Base-by-base conservation (phyloP, 2,113 vertebrate species). In the Bufo gargarizans region DNA sequence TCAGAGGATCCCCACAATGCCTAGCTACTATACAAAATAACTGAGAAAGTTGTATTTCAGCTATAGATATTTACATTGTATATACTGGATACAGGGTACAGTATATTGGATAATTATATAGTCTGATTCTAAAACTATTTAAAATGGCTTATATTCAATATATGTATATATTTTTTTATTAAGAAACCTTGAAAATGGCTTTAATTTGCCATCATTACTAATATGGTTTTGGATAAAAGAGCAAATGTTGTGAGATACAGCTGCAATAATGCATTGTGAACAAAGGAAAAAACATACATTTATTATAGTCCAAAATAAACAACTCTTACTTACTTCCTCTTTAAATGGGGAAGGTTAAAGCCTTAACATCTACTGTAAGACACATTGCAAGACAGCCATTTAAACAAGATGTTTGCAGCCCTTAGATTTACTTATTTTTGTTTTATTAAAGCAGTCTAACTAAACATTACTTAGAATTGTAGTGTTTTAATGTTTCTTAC, bases 231-330 rank as follows among this genome's bases (percentile, higher is more conserved):
- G 10, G 49, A 50, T 69, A 49, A 69, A 19, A 7, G 53, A 22
- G 11, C 61, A 84, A n/a, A 71, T 84, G 59, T 83, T 72, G 22
- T 74, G 33, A 71, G 13, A 58, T 58, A 59, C 67, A 85, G 72
- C 83, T 74, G 83, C 16, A 58, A 76, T 20, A 43, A 9, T 74
- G 69, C 33, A 43, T 59, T 45, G 22, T 10, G 19, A 82, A 20
- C n/a, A 76, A 59, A 61, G 84, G 16, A 85, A 85, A 43, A 2
- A 12, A 56, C 63, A 83, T 53, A 53, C 45, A 50, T n/a, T 69
- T 83, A 50, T 33, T 50, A 47, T 14, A 22, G 56, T 43, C 58
- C 19, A 84, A 72, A n/a, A 84, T 50, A 47, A 85, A 85, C 69
- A 85, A 12, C 47, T n/a, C 33, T 56, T 56, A 72, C 22, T 85